A percentile compares a stretch with the other conserved stretches of the same genome.
Evolutionary conservation across 2,113 vertebrate genomes (phyloP).

Genomic region (Anas platyrhynchos): DNA sequence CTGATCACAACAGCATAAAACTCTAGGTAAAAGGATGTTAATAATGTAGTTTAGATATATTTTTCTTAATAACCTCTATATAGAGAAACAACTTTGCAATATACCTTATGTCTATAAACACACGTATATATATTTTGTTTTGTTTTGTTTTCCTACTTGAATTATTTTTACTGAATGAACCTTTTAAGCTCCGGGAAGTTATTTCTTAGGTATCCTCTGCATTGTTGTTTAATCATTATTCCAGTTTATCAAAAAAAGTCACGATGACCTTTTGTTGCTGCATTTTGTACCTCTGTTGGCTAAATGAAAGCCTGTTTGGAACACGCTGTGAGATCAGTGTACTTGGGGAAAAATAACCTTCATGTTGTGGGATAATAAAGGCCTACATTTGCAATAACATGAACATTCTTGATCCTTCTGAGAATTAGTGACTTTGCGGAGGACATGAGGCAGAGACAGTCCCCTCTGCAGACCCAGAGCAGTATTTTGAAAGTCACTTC

Average conservation of each 20-base stretch:
- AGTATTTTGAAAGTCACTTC: neutral
- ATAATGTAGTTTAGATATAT: neutral
- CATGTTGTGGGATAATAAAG: neutral
- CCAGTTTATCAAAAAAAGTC: slow-evolving; percentile 67
- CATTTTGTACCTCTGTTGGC: slow-evolving; percentile 46
- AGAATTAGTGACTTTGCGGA: neutral
- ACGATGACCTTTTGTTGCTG: slow-evolving; percentile 39
- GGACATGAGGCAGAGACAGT: neutral
- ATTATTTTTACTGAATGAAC: neutral
- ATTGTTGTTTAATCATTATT: slow-evolving; percentile 67
- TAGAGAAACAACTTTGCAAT: neutral
- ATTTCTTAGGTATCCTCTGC: neutral
- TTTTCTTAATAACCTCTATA: neutral
- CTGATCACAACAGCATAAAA: neutral
- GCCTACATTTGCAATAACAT: neutral
- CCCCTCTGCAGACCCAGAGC: neutral
- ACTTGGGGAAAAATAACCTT: neutral
- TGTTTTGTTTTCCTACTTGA: neutral
- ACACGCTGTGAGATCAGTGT: slow-evolving; percentile 4
- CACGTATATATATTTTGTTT: fast-evolving
- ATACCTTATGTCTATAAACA: neutral
- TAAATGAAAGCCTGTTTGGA: slow-evolving; percentile 18
- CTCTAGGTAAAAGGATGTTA: neutral
- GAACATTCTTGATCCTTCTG: neutral
- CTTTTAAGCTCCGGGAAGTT: neutral